Conservation (phyloP, 2,888 invertebrate species). For the Eilema caniola region DNA sequence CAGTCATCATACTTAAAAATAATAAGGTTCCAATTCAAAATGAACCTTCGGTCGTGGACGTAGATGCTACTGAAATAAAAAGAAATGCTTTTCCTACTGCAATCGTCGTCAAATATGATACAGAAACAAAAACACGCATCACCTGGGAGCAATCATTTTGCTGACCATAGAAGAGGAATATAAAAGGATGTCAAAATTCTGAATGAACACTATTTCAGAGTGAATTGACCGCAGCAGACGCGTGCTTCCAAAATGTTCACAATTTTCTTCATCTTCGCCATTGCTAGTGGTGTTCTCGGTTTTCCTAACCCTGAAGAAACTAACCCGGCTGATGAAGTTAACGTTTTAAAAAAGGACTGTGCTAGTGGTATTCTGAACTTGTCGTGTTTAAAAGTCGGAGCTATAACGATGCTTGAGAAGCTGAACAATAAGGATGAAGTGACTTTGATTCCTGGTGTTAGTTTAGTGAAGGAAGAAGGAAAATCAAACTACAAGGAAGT, state of each 20-base stretch:
- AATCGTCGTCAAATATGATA: conserved; percentile 39
- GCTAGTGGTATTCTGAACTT: conserved; percentile 64
- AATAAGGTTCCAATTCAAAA: conserved; percentile 34
- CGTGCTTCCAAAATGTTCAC: conserved; percentile 62
- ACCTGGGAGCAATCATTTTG: conserved; percentile 66
- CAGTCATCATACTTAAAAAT: conserved; percentile 25
- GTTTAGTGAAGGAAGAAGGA: conserved; percentile 88
- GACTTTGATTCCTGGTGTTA: conserved; percentile 76
- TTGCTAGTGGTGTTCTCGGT: conserved; percentile 57
- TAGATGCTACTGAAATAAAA: conserved; percentile 30
- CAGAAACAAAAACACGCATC: conserved; percentile 59
- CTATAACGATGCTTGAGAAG: conserved; percentile 64
- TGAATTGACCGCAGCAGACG: conserved; percentile 56
- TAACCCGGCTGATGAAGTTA: conserved; percentile 52
- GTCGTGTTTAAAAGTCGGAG: conserved; percentile 68
- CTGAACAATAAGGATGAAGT: conserved; percentile 67
- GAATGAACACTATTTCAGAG: conserved; percentile 60
- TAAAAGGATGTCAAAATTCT: conserved; percentile 68
- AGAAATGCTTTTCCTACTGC: conserved; percentile 27
- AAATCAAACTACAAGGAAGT: conserved; percentile 85
- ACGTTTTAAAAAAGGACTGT: conserved; percentile 65
- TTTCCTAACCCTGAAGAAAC: conserved; percentile 62
- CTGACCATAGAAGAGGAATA: conserved; percentile 72
- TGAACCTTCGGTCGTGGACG: conserved; percentile 30
- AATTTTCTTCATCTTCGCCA: conserved; percentile 47